These are phyloP conservation scores for Agrochola macilenta DNA, from an alignment of 2,888 invertebrate genomes.

Conservation along the genomic window DNA sequence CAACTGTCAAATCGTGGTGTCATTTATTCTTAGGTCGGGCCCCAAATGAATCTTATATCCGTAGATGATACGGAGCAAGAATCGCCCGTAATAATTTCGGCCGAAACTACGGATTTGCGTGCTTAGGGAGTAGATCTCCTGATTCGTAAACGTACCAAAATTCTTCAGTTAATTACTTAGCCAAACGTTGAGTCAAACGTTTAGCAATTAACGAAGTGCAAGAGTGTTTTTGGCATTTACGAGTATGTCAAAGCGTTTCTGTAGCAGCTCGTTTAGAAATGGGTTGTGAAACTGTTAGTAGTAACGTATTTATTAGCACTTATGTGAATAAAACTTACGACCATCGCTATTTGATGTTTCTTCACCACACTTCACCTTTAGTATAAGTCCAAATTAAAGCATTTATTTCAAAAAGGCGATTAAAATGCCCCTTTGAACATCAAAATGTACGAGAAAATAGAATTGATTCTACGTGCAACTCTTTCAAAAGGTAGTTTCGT, in stretches of 20 bases:
- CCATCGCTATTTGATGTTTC: background rate
- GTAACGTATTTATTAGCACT: background rate
- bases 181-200: background rate
- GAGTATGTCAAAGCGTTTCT: background rate
- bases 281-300: background rate
- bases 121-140: too few relatives aligned
- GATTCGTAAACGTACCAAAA: background rate
- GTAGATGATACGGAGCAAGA: too few relatives aligned
- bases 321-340: background rate
- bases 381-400: background rate
- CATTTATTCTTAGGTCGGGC: too few relatives aligned
- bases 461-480: background rate
- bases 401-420: background rate
- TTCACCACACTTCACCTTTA: background rate
- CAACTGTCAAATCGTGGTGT: too few relatives aligned
- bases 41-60: too few relatives aligned
- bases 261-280: background rate
- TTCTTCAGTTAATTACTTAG: background rate
- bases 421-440: background rate
- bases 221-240: background rate
- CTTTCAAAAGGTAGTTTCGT: background rate
- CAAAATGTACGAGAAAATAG: background rate
- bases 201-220: background rate
- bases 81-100: too few relatives aligned
- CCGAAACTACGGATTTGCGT: too few relatives aligned